Evolutionary conservation across 2,113 vertebrate genomes (phyloP), one percentile per base, ranked within the genome.

Genomic region (Fulica atra): DNA sequence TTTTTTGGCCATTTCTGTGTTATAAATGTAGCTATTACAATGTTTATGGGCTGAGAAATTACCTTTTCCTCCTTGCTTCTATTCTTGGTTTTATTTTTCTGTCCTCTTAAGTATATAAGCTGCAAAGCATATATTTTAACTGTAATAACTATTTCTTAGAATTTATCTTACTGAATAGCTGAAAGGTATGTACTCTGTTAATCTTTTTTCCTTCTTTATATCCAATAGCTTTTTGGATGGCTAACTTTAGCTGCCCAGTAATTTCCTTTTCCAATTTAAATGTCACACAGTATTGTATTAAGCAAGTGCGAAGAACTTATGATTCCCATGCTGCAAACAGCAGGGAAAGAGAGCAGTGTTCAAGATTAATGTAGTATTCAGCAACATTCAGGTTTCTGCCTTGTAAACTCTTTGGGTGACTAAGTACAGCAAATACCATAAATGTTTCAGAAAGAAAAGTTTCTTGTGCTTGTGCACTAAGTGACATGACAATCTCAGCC

Each of bases 241-340:
- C 46, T 74, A 68, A 60, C 29, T 77, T 84, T 44, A 76, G 23
- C 57, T 92, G 33, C 69, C 48, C 18, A 54, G 15, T 79, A 85
- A 60, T 91, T 85, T 81, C 26, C 56, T 77, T 81, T 89, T 95
- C 83, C 53, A 79, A 33, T 86, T 95, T 72, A 79, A 71, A 81
- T 38, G 19, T 79, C 29, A 59, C 13, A 24, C 46, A 54, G 15
- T 83, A 59, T 59, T 73, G 16, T 50, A 71, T 77, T 77, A 80
- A 92, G 86, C 17, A 33, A 57, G 31, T 57, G 28, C 35, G 77
- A 61, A 59, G 23, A 88, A 66, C 18, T 86, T 46, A 40, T 0
- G 4, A 48, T 77, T 72, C 19, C 20, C 36, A 7, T 66, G 57
- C 38, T 88, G 86, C 29, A 66, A 78, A 46, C 4, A 81, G 33